phyloP scores from a whole-genome alignment of 2,888 invertebrate genomes.

The Diloba caeruleocephala region DNA sequence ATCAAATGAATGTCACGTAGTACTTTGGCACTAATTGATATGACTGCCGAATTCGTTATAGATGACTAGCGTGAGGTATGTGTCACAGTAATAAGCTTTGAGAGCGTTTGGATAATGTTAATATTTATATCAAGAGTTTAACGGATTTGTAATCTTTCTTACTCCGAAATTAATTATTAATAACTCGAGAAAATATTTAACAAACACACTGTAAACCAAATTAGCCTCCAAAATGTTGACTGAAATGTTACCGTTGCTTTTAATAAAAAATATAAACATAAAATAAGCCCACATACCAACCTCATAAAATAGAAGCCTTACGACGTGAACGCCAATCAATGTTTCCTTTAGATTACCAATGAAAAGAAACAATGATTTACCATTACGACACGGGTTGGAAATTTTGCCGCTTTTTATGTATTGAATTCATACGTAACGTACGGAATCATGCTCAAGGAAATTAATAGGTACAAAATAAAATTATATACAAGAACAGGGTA shows the following conservation, averaged over 20 bases:
- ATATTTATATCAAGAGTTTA: slow-evolving; percentile 2
- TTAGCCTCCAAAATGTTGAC: no score
- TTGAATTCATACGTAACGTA: neutral
- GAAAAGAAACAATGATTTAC: slow-evolving; percentile 50
- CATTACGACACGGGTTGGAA: slow-evolving; percentile 37
- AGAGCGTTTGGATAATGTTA: neutral
- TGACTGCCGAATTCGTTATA: no score
- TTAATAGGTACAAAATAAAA: slow-evolving; percentile 12
- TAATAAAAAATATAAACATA: no score
- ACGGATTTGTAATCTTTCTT: neutral
- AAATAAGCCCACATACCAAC: slow-evolving; percentile 28
- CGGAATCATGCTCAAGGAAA: neutral
- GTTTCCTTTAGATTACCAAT: slow-evolving; percentile 50
- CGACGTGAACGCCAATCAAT: slow-evolving; percentile 40
- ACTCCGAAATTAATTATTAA: neutral
- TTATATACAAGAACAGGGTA: neutral
- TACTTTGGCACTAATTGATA: no score
- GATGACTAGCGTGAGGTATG: no score
- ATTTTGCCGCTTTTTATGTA: slow-evolving; percentile 15
- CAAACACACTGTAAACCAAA: no score
- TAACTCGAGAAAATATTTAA: no score
- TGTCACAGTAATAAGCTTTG: no score
- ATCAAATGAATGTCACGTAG: no score
- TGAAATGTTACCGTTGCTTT: no score
- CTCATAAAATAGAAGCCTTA: slow-evolving; percentile 44